These are phyloP conservation scores for Byasa hedistus DNA, from an alignment of 2,888 invertebrate genomes.

Conservation along the genomic window DNA sequence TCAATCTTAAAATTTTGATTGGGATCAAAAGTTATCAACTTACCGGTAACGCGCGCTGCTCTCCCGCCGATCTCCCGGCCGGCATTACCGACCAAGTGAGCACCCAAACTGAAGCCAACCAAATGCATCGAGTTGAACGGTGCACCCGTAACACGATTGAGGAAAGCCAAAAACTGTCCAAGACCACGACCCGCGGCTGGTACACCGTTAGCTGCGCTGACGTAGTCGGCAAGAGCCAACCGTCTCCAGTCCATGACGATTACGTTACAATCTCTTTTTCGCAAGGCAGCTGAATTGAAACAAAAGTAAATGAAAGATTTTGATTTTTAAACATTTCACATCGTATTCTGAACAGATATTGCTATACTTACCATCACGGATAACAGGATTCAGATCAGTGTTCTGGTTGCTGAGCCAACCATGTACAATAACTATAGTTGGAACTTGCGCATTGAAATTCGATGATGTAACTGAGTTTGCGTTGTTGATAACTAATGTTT, in stretches of 20 bases:
- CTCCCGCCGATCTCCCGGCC: conserved; percentile 57
- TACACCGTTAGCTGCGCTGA: conserved; percentile 54
- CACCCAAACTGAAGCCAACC: conserved; percentile 72
- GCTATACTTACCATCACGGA: conserved; percentile 49
- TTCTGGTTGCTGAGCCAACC: conserved; percentile 47
- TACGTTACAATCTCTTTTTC: conserved; percentile 56
- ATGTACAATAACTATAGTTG: conserved; percentile 44
- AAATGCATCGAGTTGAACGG: conserved; percentile 57
- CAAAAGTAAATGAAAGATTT: no score
- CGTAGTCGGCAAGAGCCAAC: conserved; percentile 50
- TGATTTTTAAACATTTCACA: background rate
- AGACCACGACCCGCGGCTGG: conserved; percentile 62
- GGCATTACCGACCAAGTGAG: conserved; percentile 68
- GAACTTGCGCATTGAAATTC: conserved; percentile 45
- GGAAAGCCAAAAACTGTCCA: conserved; percentile 62
- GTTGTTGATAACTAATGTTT: conserved; percentile 47
- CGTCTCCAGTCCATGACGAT: conserved; percentile 67
- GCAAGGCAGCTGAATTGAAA: conserved; percentile 48
- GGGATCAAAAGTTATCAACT: conserved; percentile 2
- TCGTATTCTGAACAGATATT: background rate
- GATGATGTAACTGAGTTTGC: conserved; percentile 48
- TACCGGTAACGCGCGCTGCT: conserved; percentile 64
- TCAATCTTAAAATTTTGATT: no score
- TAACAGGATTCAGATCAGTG: conserved; percentile 46
- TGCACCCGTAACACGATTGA: conserved; percentile 50